Evolutionary conservation across 2,113 vertebrate genomes (phyloP), one percentile per base, ranked within the genome.

Genomic region (Tachycineta bicolor): DNA sequence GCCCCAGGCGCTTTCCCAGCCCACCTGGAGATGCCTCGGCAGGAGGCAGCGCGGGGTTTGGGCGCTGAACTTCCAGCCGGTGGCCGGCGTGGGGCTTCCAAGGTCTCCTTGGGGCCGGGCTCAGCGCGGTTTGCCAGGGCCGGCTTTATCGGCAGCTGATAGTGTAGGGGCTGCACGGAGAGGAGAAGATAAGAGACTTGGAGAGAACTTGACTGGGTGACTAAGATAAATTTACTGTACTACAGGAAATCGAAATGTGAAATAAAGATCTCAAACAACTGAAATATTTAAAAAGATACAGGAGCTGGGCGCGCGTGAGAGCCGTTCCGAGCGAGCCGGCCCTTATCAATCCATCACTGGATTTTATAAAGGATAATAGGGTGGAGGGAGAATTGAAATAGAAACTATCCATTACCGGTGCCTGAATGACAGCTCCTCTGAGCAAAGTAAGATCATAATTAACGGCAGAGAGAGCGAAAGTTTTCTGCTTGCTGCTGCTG

Each of bases 191-290:
- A 98, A 98, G 96, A 60, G 77, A 88, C 89, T 75, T 0, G 52
- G 49, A 84, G 74, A 97, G 94, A 97, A 94, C 93, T 89, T 96
- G 98, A 96, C 96, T 91, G 97, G 96, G 84, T 89, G 98, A 97
- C 97, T 87, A 92, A 98, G 98, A 98, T 98, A 98, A 98, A 98
- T 98, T 91, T 93, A 94, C 93, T 93, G 92, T 94, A 94, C 93
- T 83, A 80, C 97, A 97, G 98, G 97, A 98, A 98, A 98, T 98
- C 90, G 96, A 98, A 98, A 97, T 97, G 97, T 91, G 98, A 98
- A 98, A 97, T 98, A 96, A 97, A 97, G 95, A 97, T 97, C 69
- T 97, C 87, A 97, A 96, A 86, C 88, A 81, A 68, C 85, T 97
- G 97, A 98, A 98, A 98, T 98, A 98, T 98, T 98, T 96, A 97